Percentiles rank a stretch among this genome's conserved stretches.
These are phyloP conservation scores for Epinotia brunnichana DNA, from an alignment of 2,888 invertebrate species.

Conservation along the genomic window DNA sequence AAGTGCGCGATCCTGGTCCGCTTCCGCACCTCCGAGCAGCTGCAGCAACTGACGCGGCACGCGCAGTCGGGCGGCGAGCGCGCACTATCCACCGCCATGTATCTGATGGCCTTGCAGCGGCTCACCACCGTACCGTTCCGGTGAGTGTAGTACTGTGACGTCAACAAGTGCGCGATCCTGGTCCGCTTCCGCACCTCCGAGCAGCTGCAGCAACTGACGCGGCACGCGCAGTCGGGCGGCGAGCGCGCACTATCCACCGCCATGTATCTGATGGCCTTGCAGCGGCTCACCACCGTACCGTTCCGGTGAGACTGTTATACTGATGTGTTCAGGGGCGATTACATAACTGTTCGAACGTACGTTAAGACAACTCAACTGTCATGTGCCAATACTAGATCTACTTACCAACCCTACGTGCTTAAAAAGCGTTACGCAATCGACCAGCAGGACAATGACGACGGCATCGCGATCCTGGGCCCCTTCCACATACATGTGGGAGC, in stretches of 20 bases:
- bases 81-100: slow-evolving; percentile 69
- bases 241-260: slow-evolving; percentile 97
- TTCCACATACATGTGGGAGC: too few species aligned
- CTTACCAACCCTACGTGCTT: too few species aligned
- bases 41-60: slow-evolving; percentile 90
- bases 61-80: slow-evolving; percentile 92
- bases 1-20: slow-evolving; percentile 87
- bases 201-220: slow-evolving; percentile 90
- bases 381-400: too few species aligned
- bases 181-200: slow-evolving; percentile 94
- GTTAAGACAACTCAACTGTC: too few species aligned
- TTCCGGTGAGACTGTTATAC: slow-evolving; percentile 85
- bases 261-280: slow-evolving; percentile 94
- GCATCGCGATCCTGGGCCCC: slow-evolving; percentile 87
- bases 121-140: slow-evolving; percentile 95
- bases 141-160: slow-evolving; percentile 51
- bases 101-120: slow-evolving; percentile 95
- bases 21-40: slow-evolving; percentile 90
- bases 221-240: slow-evolving; percentile 96
- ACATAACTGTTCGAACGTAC: too few species aligned
- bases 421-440: too few species aligned
- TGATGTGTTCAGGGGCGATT: too few species aligned
- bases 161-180: slow-evolving; percentile 81
- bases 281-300: slow-evolving; percentile 94
- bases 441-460: too few species aligned